phyloP scores from a whole-genome alignment of 1,140 invertebrate species.

The Anastatus disparis region DNA sequence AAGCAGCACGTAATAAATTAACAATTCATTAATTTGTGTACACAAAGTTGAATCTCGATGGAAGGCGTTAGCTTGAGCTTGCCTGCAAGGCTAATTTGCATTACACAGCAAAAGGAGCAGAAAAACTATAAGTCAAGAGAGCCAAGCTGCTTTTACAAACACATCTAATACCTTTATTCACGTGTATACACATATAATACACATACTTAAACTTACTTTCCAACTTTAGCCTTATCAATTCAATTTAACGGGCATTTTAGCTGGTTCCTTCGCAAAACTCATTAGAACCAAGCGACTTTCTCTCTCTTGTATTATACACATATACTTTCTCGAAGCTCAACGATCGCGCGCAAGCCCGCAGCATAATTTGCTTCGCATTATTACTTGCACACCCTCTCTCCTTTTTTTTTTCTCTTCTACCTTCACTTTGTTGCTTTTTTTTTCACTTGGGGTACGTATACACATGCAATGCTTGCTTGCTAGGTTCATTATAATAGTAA shows the following conservation, averaged over 20 bases:
- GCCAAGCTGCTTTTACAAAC: neutral
- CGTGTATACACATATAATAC: no score
- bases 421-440: neutral
- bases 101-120: no score
- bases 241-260: slow-evolving; percentile 24
- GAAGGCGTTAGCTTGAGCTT: no score
- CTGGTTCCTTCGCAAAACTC: slow-evolving; percentile 12
- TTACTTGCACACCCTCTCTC: slow-evolving; percentile 10
- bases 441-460: no score
- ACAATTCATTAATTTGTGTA: neutral
- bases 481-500: slow-evolving; percentile 62
- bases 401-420: slow-evolving; percentile 12
- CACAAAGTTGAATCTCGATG: neutral
- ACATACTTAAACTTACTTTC: no score
- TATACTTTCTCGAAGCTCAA: no score
- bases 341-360: no score
- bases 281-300: neutral
- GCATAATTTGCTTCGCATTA: no score
- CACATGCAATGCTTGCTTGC: no score
- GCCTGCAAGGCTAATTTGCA: neutral
- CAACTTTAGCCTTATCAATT: neutral
- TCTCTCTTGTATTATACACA: no score
- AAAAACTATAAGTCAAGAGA: no score
- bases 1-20: neutral
- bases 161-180: no score